Percentiles rank a stretch among this genome's conserved stretches.
These are phyloP conservation scores for Chalcis sispes DNA, from an alignment of 2,888 invertebrate genomes.

Conservation along the genomic window DNA sequence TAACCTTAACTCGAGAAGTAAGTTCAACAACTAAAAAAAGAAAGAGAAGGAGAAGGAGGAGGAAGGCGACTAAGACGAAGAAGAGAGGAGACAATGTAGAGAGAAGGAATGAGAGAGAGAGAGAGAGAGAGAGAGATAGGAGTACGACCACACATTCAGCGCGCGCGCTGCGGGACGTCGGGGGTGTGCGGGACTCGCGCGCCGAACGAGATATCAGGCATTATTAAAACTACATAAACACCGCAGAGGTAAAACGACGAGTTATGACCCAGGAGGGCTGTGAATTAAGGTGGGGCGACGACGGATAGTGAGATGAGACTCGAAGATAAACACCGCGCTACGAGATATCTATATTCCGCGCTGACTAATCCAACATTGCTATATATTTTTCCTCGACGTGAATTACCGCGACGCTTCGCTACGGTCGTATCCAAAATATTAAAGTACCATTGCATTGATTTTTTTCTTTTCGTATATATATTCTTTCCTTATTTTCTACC, in stretches of 20 bases:
- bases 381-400: conserved; percentile 27
- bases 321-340: conserved; percentile 65
- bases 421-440: background rate
- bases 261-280: conserved; percentile 70
- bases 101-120: conserved; percentile 8
- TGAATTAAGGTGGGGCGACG: conserved; percentile 72
- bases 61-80: too few species aligned
- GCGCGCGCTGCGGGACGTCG: conserved; percentile 61
- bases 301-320: conserved; percentile 62
- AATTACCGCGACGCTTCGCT: conserved; percentile 15
- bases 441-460: background rate
- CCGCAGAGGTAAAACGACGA: conserved; percentile 69
- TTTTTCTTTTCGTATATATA: background rate
- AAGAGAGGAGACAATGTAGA: background rate
- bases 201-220: conserved; percentile 73
- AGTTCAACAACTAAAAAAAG: conserved; percentile 24
- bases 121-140: conserved; percentile 27
- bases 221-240: conserved; percentile 76
- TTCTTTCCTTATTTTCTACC: background rate
- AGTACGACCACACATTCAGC: conserved; percentile 61
- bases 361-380: conserved; percentile 12
- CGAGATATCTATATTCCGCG: conserved; percentile 50
- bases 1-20: conserved; percentile 27
- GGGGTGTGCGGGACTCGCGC: conserved; percentile 61
- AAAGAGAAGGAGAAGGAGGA: conserved; percentile 25